phyloP scores from a whole-genome alignment of 2,113 vertebrate species.

The Heliornis fulica region DNA sequence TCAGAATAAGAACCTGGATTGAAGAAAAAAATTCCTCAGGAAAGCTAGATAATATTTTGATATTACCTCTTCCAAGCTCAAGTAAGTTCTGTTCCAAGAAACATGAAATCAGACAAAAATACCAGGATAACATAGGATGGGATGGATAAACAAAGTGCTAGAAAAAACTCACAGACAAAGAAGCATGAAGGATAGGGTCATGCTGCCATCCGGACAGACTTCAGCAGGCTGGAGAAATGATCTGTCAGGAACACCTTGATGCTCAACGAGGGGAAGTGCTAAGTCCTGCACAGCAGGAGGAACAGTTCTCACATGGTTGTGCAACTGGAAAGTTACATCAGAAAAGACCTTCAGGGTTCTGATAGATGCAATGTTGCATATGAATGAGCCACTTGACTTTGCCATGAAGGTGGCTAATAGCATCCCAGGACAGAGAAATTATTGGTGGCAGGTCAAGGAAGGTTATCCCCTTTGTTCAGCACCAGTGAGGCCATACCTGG shows the following conservation, averaged over 20 bases:
- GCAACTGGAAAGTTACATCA: too few species aligned
- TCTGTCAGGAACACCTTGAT: background rate
- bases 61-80: background rate
- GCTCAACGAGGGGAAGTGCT: background rate
- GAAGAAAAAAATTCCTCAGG: rapidly evolving
- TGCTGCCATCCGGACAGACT: background rate
- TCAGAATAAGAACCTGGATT: background rate
- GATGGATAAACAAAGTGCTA: background rate
- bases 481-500: background rate
- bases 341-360: background rate
- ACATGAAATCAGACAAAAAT: background rate
- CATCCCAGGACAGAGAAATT: background rate
- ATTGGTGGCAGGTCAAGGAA: background rate
- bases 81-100: background rate
- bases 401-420: background rate
- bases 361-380: background rate
- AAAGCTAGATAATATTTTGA: background rate
- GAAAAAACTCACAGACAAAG: background rate
- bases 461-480: background rate
- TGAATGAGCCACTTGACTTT: background rate
- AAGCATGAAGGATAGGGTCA: background rate
- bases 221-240: background rate
- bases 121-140: too few species aligned
- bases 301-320: too few species aligned
- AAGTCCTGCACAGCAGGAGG: background rate